Base-by-base conservation (phyloP, 2,888 invertebrate genomes). In the Yponomeuta malinellus region DNA sequence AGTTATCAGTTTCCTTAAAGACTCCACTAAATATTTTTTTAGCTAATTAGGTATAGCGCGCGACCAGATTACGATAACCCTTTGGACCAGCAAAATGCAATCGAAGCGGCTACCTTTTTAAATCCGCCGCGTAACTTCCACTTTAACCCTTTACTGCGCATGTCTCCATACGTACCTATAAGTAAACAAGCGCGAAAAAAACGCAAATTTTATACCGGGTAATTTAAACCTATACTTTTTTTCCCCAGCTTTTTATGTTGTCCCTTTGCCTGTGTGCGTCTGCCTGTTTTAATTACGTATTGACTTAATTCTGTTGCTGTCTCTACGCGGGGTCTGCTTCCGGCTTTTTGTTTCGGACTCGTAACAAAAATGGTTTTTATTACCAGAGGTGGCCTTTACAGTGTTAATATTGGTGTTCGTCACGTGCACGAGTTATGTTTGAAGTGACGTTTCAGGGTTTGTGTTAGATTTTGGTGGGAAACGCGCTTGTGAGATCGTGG, bases 191-290 rank as follows among this genome's bases (percentile, higher is more conserved):
- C 84, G 82, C 4, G 89, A 91, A 92, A 92, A 92, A 92, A 92
- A 92, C 90, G 88, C 90, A 88, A 92, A 89, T 90, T 91, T 92
- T 75, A 90, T 90, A 89, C 92, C 92, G 92, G 92, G 92, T 82
- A 92, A 92, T 91, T 92, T 90, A 91, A 90, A 91, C 85, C 89
- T 92, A 92, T 92, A 91, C 91, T 92, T 92, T 92, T 92, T 90
- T 89, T 83, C 87, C 82, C 80, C 82, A 86, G 88, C 89, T 90
- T 91, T 91, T 92, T 91, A 90, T 89, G 90, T 90, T 87, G 90
- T 86, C 83, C 83, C 88, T 90, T 89, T 89, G 86, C 87, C 78
- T 90, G 92, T 92, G 91, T 92, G 91, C 83, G 91, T 86, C 15
- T 59, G 86, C 84, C 85, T 81, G 86, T 86, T 92, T 92, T 92